Conservation (phyloP, 2,113 vertebrate species). For the Butorides virescens region DNA sequence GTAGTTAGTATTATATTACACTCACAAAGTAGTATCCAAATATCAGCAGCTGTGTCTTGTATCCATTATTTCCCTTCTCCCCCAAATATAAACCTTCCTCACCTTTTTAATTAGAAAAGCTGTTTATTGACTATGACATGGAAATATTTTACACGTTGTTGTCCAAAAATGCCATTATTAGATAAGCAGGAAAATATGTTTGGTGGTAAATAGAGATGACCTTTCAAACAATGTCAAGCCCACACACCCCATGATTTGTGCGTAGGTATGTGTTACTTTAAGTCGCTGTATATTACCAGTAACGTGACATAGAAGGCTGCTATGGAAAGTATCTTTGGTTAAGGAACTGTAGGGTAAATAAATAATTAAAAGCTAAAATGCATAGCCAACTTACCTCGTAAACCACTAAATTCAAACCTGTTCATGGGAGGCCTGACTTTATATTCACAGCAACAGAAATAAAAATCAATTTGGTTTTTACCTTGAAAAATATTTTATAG, state of each 20-base stretch:
- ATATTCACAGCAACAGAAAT: not conserved
- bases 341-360: not conserved
- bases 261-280: not conserved
- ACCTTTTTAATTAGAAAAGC: constrained; percentile 60
- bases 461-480: not conserved
- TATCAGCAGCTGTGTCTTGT: constrained; percentile 56
- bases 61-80: constrained; percentile 46
- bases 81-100: constrained; percentile 51
- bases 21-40: constrained; percentile 50
- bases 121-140: constrained; percentile 42
- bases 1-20: constrained; percentile 50
- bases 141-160: constrained; percentile 50
- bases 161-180: constrained; percentile 24
- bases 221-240: constrained; percentile 48
- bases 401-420: not conserved
- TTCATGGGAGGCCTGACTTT: not conserved
- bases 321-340: constrained; percentile 18
- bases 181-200: constrained; percentile 58
- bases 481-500: not conserved
- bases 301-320: not conserved
- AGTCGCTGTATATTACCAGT: not conserved
- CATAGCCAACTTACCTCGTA: not conserved
- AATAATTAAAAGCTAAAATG: not conserved
- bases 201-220: constrained; percentile 33
- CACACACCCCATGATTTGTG: constrained; percentile 24